These are phyloP conservation scores for Poeciliopsis turneri DNA, from an alignment of 2,797 vertebrate genomes.

Conservation along the genomic window DNA sequence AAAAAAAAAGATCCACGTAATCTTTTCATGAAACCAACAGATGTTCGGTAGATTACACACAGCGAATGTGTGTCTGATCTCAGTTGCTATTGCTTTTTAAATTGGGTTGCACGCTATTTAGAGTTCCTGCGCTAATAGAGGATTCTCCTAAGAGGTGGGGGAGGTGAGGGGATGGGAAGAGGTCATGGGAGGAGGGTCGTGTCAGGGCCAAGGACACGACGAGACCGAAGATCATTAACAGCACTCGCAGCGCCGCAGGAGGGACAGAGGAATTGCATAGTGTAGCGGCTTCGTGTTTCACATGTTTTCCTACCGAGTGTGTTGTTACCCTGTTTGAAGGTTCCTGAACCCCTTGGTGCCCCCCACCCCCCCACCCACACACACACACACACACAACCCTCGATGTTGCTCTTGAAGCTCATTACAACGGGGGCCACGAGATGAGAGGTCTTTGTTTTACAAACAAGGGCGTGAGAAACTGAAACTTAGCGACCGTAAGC, in stretches of 20 bases:
- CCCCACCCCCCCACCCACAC: neutral
- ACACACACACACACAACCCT: neutral
- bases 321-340: slow-evolving; percentile 8
- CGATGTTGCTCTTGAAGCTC: neutral
- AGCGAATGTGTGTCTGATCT: slow-evolving; percentile 32
- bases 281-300: slow-evolving; percentile 43
- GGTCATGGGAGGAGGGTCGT: slow-evolving; percentile 28
- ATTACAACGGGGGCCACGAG: neutral
- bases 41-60: slow-evolving; percentile 32
- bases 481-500: slow-evolving; percentile 22
- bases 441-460: neutral
- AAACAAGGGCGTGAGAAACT: neutral
- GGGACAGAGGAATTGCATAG: slow-evolving; percentile 72
- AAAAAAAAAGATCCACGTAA: slow-evolving; percentile 29
- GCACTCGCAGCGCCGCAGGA: slow-evolving; percentile 23
- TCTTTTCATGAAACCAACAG: slow-evolving; percentile 32
- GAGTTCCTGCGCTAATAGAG: slow-evolving; percentile 46
- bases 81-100: slow-evolving; percentile 62
- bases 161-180: neutral
- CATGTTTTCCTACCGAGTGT: slow-evolving; percentile 24
- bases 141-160: neutral
- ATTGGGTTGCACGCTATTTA: slow-evolving; percentile 56
- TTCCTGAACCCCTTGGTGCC: slow-evolving; percentile 37
- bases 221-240: slow-evolving; percentile 20
- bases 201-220: slow-evolving; percentile 38